Conservation (phyloP, 37 sponge, comb jelly and placozoan species). For the Ephydatia muelleri region DNA sequence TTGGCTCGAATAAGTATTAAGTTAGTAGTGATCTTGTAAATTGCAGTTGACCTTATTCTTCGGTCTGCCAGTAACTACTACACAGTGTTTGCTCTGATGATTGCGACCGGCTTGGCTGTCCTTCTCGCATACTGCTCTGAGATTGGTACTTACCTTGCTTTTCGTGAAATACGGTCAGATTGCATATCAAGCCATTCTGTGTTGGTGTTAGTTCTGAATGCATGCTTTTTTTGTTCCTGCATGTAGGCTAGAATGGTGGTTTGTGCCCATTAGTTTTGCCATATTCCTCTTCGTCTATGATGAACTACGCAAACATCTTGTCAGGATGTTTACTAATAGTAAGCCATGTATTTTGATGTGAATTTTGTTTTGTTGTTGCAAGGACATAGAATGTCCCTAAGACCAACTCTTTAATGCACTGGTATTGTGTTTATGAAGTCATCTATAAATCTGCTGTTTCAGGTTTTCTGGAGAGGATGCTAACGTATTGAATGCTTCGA, state of each 20-base stretch:
- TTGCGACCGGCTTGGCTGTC: background rate
- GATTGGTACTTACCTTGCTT: background rate
- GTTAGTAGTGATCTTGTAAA: too few relatives aligned
- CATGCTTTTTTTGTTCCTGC: too few relatives aligned
- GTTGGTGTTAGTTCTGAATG: background rate
- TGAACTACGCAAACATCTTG: background rate
- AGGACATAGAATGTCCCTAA: too few relatives aligned
- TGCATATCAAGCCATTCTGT: background rate
- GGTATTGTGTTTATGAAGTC: background rate
- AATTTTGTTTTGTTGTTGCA: too few relatives aligned
- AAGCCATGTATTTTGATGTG: too few relatives aligned
- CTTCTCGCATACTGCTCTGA: background rate
- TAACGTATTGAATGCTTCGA: background rate
- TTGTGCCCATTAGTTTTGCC: background rate
- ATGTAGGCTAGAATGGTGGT: constrained; percentile 7
- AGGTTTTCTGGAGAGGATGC: background rate
- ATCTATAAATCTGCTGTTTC: background rate
- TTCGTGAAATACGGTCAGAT: background rate
- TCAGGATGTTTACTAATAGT: background rate
- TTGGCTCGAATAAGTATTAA: too few relatives aligned
- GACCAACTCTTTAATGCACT: background rate
- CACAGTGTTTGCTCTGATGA: background rate
- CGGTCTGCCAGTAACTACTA: background rate
- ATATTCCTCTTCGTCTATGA: background rate
- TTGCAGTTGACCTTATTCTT: too few relatives aligned